Percentiles rank a stretch among this genome's conserved stretches.
phyloP scores from a whole-genome alignment of 2,113 vertebrate genomes.

The Oncorhynchus kisutch region DNA sequence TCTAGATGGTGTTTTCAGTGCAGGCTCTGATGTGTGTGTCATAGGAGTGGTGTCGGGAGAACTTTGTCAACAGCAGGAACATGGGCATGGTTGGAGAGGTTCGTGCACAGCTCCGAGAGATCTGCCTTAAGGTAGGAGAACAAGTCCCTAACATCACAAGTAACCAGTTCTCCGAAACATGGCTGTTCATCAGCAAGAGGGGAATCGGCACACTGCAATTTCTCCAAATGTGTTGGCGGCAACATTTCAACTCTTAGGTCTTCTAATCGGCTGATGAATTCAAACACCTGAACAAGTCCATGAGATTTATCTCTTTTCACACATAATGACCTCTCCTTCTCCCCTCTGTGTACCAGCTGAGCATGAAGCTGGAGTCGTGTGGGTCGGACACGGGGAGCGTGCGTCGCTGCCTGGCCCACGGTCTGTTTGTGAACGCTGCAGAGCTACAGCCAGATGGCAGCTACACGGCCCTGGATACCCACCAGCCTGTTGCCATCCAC shows the following conservation, averaged over 20 bases:
- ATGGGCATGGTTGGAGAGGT: constrained; percentile 89
- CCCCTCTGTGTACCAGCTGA: constrained; percentile 72
- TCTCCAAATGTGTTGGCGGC: too few relatives aligned
- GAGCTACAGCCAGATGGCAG: constrained; percentile 88
- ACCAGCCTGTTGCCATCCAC: constrained; percentile 88
- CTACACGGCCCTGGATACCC: constrained; percentile 84
- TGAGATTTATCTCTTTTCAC: too few relatives aligned
- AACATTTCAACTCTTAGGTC: too few relatives aligned
- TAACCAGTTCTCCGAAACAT: too few relatives aligned
- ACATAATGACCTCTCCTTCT: not conserved
- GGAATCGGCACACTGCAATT: too few relatives aligned
- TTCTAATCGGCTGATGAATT: too few relatives aligned
- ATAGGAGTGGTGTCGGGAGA: constrained; percentile 96
- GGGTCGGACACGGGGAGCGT: constrained; percentile 74
- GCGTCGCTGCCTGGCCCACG: constrained; percentile 90
- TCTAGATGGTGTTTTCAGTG: not conserved
- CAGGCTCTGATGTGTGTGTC: not conserved
- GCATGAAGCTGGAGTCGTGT: constrained; percentile 82
- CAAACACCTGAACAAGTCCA: not conserved
- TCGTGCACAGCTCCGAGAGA: constrained; percentile 88
- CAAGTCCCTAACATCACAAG: too few relatives aligned
- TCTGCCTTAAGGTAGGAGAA: constrained; percentile 89
- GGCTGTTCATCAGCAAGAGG: too few relatives aligned
- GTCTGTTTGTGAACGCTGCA: constrained; percentile 87
- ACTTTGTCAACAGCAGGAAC: constrained; percentile 93